Evolutionary conservation across 53 echinoderm and acorn worm species (phyloP), one percentile per base, ranked within the genome.

Genomic region (Antedon mediterranea): DNA sequence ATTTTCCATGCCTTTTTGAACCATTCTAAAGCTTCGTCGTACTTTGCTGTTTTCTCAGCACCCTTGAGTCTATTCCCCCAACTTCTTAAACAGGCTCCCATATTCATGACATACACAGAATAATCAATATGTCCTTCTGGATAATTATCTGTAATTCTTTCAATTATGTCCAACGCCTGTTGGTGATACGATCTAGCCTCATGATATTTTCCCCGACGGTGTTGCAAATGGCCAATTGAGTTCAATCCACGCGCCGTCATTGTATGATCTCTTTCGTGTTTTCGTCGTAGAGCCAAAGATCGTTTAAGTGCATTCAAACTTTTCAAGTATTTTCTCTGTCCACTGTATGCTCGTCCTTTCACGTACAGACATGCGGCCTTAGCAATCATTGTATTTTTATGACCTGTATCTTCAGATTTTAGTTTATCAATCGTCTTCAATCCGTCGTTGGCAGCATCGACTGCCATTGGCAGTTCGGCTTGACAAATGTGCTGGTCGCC

Each of bases 51-150:
- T 80, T 79, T 43, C 14, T 72, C 3, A 0, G 43, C 76, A 30
- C 73, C 71, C 57, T 76, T 32, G 30, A 32, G 74, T 32, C 71
- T 74, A 34, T 91, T 92, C 13, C 95, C 95, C 72, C 82, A 74
- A 32, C 76, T 74, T 32, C 91, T 89, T 37, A 83, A 94, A 28
- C 89, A 85, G 34, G 89, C 85, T 23, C 95, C 95, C 28, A 89
- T 84, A 72, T 94, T 94, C 75, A 91, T 82, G 29, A 91, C 72
- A 71, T 87, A 91, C 75, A 87, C 80, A 0, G 95, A 81, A 3
- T 85, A 80, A 72, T 94, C 95, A 28, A 89, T 83, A 72, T 94
- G 95, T n/a, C 78, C 74, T 71, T 91, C 91, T 28, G 91, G 91
- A 77, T 91, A 76, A 7, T 75, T 78, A 14, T 79, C 71, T 71